Evolutionary conservation across 2,888 invertebrate genomes (phyloP).

Genomic region (Subacronicta megacephala): DNA sequence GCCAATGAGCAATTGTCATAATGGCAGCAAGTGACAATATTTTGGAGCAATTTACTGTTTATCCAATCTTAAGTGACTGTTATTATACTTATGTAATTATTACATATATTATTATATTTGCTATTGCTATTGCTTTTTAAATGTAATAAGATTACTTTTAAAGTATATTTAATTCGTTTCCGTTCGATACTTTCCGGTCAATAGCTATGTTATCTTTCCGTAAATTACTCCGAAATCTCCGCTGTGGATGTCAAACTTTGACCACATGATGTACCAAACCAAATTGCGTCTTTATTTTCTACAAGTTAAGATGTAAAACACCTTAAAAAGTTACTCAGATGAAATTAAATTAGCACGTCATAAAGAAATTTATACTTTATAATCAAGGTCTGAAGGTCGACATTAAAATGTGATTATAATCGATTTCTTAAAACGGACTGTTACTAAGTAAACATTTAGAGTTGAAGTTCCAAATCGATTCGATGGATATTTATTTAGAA

Average conservation of each 20-base stretch:
- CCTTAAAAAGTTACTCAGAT: conserved; percentile 51
- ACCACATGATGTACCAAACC: conserved; percentile 46
- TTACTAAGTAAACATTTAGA: conserved; percentile 86
- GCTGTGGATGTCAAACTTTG: conserved; percentile 72
- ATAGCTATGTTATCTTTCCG: conserved; percentile 57
- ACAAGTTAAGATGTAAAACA: conserved; percentile 60
- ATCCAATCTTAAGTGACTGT: conserved; percentile 34
- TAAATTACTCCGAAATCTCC: conserved; percentile 67
- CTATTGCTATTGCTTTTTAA: conserved; percentile 55
- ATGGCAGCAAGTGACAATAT: no score
- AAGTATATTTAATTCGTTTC: conserved; percentile 60
- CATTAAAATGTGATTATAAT: conserved; percentile 64
- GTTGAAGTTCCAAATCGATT: conserved; percentile 83
- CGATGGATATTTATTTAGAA: conserved; percentile 83
- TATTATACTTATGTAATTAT: conserved; percentile 39
- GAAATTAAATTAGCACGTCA: conserved; percentile 20
- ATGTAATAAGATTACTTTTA: conserved; percentile 53
- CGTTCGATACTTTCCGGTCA: conserved; percentile 38
- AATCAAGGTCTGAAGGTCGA: conserved; percentile 45
- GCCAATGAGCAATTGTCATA: no score
- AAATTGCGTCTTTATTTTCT: conserved; percentile 59
- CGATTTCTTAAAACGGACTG: conserved; percentile 84
- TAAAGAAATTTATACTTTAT: conserved; percentile 41
- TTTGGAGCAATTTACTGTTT: conserved; percentile 22
- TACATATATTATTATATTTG: no score